Percentiles rank a stretch among this genome's conserved stretches.
phyloP scores from a whole-genome alignment of 2,888 invertebrate species.

The Escarpia spicata region DNA sequence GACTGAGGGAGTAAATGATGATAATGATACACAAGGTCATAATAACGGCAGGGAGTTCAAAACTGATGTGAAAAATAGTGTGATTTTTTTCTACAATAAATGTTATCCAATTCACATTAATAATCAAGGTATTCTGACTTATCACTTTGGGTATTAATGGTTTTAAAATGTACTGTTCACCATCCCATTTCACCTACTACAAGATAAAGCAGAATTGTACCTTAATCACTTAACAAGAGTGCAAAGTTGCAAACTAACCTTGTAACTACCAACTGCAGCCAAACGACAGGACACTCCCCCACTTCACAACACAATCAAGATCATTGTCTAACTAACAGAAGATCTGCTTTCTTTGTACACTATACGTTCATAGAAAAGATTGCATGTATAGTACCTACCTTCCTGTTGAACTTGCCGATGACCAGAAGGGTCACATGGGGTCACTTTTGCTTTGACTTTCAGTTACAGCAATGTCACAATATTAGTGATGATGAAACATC shows the following conservation, averaged over 20 bases:
- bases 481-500: background rate
- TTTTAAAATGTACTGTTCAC: background rate
- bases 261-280: background rate
- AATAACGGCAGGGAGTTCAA: too few relatives aligned
- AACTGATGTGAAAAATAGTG: too few relatives aligned
- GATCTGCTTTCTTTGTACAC: background rate
- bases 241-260: background rate
- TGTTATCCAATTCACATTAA: background rate
- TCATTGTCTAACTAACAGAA: background rate
- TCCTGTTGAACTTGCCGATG: background rate
- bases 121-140: background rate
- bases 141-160: background rate
- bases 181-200: background rate
- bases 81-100: background rate
- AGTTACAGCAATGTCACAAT: background rate
- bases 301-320: background rate
- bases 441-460: background rate
- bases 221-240: background rate
- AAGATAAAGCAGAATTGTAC: background rate
- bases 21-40: too few relatives aligned
- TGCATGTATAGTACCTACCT: background rate
- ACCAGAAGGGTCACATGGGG: background rate
- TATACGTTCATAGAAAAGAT: background rate
- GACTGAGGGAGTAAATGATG: too few relatives aligned
- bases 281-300: background rate